Evolutionary conservation across 2,797 vertebrate species (phyloP).

Genomic region (Lacerta agilis): DNA sequence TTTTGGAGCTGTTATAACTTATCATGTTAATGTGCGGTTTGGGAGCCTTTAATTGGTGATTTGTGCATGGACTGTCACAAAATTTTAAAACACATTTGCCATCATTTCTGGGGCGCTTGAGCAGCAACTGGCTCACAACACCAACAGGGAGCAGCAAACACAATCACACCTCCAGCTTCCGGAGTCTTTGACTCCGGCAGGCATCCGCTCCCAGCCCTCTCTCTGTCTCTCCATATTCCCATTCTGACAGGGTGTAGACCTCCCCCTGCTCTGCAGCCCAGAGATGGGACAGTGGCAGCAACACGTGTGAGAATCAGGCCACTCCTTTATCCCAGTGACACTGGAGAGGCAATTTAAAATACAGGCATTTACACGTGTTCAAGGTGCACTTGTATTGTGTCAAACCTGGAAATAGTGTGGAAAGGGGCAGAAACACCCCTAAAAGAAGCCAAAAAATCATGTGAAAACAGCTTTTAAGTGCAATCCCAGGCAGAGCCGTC

Average conservation of each 20-base stretch:
- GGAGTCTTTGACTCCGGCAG: fast-evolving
- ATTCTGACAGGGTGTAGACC: no score
- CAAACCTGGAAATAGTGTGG: no score
- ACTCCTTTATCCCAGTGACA: background rate
- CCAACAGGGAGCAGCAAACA: slow-evolving; percentile 40
- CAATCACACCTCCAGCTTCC: background rate
- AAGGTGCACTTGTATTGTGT: no score
- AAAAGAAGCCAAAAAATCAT: no score
- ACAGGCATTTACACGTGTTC: background rate
- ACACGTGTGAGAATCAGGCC: background rate
- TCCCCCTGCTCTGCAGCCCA: background rate
- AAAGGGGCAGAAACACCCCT: no score
- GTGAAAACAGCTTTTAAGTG: no score
- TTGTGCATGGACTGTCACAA: slow-evolving; percentile 71
- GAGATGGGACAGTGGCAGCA: background rate
- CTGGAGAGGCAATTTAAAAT: background rate
- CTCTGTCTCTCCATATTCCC: background rate
- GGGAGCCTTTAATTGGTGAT: slow-evolving; percentile 76
- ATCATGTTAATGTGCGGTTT: slow-evolving; percentile 70
- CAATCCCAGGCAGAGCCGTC: no score
- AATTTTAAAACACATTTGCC: slow-evolving; percentile 72
- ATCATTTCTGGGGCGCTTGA: slow-evolving; percentile 66
- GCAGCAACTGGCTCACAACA: slow-evolving; percentile 46
- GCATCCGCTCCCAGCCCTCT: background rate
- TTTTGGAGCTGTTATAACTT: slow-evolving; percentile 70